Percentiles rank a stretch among this genome's conserved stretches.
Evolutionary conservation across 1,140 invertebrate species (phyloP).

Genomic region (Sminthurinus signatus): DNA sequence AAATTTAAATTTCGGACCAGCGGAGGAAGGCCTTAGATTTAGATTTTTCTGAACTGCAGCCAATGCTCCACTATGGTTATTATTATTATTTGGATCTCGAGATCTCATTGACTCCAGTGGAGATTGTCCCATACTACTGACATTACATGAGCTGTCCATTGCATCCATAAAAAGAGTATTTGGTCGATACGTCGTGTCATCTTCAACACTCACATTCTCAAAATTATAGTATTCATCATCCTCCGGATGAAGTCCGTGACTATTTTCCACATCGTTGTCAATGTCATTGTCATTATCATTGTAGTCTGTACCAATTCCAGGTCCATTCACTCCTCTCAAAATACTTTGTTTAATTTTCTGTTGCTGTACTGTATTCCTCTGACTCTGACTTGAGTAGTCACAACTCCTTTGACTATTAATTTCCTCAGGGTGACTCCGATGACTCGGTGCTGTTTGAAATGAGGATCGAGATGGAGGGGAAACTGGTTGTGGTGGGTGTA

Average conservation of each 20-base stretch:
- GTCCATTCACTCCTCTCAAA: neutral
- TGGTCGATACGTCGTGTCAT: neutral
- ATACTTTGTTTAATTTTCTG: neutral
- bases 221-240: slow-evolving; percentile 1
- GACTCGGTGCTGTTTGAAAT: too few species aligned
- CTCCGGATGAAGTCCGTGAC: too few species aligned
- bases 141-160: slow-evolving; percentile 4
- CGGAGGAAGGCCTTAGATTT: neutral
- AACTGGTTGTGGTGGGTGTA: neutral
- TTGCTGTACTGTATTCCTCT: neutral
- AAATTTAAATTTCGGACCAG: neutral
- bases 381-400: too few species aligned
- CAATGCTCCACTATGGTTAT: too few species aligned
- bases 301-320: neutral
- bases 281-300: neutral
- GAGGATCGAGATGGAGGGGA: neutral
- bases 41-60: neutral
- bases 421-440: neutral
- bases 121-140: neutral
- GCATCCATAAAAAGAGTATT: neutral
- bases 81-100: too few species aligned
- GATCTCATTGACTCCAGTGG: neutral
- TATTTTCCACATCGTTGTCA: neutral
- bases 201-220: neutral
- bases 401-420: neutral